Evolutionary conservation across 2,888 invertebrate genomes (phyloP), one percentile per base, ranked within the genome.

Genomic region (Elysia crispata): DNA sequence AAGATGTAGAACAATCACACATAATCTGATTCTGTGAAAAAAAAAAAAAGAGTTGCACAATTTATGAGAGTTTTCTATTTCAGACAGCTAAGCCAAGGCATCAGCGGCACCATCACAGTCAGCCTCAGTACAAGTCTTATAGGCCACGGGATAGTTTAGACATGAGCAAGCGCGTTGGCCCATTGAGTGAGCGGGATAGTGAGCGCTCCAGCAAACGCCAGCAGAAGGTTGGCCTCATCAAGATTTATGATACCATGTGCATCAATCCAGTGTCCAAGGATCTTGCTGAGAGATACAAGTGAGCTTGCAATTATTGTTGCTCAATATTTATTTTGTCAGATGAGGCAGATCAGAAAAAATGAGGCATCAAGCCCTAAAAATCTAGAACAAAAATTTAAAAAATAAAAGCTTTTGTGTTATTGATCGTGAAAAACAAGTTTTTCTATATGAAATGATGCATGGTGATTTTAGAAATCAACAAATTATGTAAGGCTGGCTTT

Each of bases 221-320:
- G 82, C 85, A 84, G 80, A 90, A 90, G 77, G 95, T 95, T 5
- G 94, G 92, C 28, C 89, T 95, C 62, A 91, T 93, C 23, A 87
- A 90, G 60, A 86, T 93, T 41, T 97, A 96, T 89, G 95, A 96
- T 83, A 95, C 95, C 0, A 94, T 95, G 20, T 93, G 94, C 64
- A 93, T 98, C 77, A 95, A 97, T 89, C 95, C 96, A 66, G 94
- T 97, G 3, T 96, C 95, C 89, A 95, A 95, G 84, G 94, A 95
- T 79, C 94, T 98, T 77, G 98, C 97, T 0, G 95, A 96, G 88
- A 95, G 95, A 90, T 98, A 98, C 90, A 94, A 95, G 94, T 94
- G 89, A 91, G 94, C 82, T 41, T 28, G 18, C n/a, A n/a, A 49
- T n/a, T 28, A 41, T 41, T 41, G 41, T 11, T 41, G 41, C 3